Percentiles rank a stretch among this genome's conserved stretches.
Conservation (phyloP, 2,113 vertebrate species). For the Sinosuthora webbiana region DNA sequence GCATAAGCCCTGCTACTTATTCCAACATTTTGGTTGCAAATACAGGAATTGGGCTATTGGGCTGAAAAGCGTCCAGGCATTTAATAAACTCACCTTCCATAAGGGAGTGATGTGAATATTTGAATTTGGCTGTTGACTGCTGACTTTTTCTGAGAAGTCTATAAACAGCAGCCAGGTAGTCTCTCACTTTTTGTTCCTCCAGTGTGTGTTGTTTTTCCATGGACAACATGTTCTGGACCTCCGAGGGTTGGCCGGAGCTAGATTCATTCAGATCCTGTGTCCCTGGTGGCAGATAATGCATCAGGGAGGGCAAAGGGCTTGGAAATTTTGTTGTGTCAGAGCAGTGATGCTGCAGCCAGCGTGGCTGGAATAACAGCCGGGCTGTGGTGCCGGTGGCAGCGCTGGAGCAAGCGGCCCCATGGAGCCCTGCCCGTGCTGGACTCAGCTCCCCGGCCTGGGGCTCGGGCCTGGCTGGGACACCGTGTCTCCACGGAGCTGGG, state of each 20-base stretch:
- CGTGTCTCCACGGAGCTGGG: accelerated
- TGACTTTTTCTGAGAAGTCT: slow-evolving; percentile 58
- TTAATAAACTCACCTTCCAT: slow-evolving; percentile 25
- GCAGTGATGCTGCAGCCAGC: neutral
- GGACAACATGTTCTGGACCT: slow-evolving; percentile 51
- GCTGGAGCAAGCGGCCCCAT: neutral
- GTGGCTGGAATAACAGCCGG: neutral
- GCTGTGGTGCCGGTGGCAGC: neutral
- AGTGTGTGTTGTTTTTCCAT: slow-evolving; percentile 58
- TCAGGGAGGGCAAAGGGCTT: slow-evolving; percentile 34
- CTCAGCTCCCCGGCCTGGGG: neutral
- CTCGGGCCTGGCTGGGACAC: neutral
- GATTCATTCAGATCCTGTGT: neutral
- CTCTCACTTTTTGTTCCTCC: slow-evolving; percentile 47
- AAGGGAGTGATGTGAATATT: slow-evolving; percentile 31
- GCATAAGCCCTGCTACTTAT: neutral
- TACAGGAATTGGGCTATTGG: neutral
- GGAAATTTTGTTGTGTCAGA: slow-evolving; percentile 40
- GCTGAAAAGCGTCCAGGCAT: slow-evolving; percentile 1
- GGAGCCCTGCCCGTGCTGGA: neutral
- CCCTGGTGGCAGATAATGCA: slow-evolving; percentile 48
- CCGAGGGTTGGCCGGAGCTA: neutral
- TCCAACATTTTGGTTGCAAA: slow-evolving; percentile 16
- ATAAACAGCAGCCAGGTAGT: slow-evolving; percentile 66
- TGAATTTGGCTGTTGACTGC: slow-evolving; percentile 27